Percentiles rank a stretch among this genome's conserved stretches.
These are phyloP conservation scores for Gonioctena quinquepunctata DNA, from an alignment of 1,140 invertebrate species.

Conservation along the genomic window DNA sequence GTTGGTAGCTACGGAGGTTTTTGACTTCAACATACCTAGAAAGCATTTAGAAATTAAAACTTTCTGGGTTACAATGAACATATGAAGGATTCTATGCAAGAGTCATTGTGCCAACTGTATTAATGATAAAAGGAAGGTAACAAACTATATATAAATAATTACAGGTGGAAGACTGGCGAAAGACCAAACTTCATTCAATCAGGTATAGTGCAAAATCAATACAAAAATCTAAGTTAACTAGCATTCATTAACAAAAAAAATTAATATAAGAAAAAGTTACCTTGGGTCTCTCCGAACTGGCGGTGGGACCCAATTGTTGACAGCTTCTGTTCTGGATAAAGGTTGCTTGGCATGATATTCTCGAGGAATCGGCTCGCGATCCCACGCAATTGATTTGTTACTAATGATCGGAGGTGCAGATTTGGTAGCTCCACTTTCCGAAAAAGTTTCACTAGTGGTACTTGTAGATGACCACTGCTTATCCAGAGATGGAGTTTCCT, in stretches of 20 bases:
- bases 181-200: no score
- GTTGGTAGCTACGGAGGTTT: slow-evolving; percentile 6
- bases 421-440: slow-evolving; percentile 40
- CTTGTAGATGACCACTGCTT: slow-evolving; percentile 47
- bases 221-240: no score
- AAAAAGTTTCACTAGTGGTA: slow-evolving; percentile 50
- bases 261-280: slow-evolving; percentile 17
- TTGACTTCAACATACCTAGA: neutral
- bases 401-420: slow-evolving; percentile 43
- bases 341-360: slow-evolving; percentile 33
- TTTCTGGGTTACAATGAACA: no score
- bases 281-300: slow-evolving; percentile 20
- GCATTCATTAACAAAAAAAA: no score
- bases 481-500: slow-evolving; percentile 21
- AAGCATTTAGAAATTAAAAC: neutral
- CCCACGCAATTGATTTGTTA: slow-evolving; percentile 15
- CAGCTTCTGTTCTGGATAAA: slow-evolving; percentile 31
- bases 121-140: no score
- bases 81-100: no score
- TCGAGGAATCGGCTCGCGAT: neutral
- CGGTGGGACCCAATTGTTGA: slow-evolving; percentile 21
- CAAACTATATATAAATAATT: no score
- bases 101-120: no score
- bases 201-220: no score
- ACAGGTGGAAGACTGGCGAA: no score